phyloP scores from a whole-genome alignment of 2,888 invertebrate genomes.

The Hypselothyrea guttata region DNA sequence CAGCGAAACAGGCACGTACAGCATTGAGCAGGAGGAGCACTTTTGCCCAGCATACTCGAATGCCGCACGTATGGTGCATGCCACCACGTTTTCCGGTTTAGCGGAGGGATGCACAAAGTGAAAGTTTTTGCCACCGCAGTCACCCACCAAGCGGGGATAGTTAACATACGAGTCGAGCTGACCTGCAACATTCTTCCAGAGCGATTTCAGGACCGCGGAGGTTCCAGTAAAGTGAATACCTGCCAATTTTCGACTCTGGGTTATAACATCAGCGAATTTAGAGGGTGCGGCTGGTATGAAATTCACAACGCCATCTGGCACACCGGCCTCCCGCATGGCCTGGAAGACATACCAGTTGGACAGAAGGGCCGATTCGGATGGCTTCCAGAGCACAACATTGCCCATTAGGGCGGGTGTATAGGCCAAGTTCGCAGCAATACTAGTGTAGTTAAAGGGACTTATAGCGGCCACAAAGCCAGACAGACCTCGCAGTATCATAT shows the following conservation, averaged over 20 bases:
- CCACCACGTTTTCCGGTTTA: slow-evolving; percentile 90
- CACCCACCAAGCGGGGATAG: slow-evolving; percentile 95
- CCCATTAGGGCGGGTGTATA: slow-evolving; percentile 95
- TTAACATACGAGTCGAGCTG: slow-evolving; percentile 91
- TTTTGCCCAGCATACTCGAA: slow-evolving; percentile 99
- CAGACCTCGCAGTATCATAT: slow-evolving; percentile 91
- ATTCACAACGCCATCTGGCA: slow-evolving; percentile 97
- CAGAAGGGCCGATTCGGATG: slow-evolving; percentile 96
- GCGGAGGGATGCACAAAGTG: slow-evolving; percentile 97
- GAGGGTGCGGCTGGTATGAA: slow-evolving; percentile 97
- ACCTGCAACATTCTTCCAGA: slow-evolving; percentile 95
- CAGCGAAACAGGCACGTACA: slow-evolving; percentile 95
- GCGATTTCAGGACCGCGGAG: slow-evolving; percentile 93
- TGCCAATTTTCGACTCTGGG: slow-evolving; percentile 90
- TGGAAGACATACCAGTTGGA: slow-evolving; percentile 97
- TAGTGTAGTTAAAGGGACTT: slow-evolving; percentile 99
- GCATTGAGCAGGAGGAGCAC: slow-evolving; percentile 97
- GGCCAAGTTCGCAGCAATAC: slow-evolving; percentile 97
- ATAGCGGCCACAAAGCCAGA: slow-evolving; percentile 99
- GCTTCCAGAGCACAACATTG: slow-evolving; percentile 97
- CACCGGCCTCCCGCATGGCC: slow-evolving; percentile 95
- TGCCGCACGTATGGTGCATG: slow-evolving; percentile 92
- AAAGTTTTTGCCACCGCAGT: slow-evolving; percentile 99
- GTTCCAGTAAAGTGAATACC: slow-evolving; percentile 99
- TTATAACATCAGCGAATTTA: slow-evolving; percentile 93